These are phyloP conservation scores for Drosophila burlai DNA, from an alignment of 1,140 invertebrate genomes.

Conservation along the genomic window DNA sequence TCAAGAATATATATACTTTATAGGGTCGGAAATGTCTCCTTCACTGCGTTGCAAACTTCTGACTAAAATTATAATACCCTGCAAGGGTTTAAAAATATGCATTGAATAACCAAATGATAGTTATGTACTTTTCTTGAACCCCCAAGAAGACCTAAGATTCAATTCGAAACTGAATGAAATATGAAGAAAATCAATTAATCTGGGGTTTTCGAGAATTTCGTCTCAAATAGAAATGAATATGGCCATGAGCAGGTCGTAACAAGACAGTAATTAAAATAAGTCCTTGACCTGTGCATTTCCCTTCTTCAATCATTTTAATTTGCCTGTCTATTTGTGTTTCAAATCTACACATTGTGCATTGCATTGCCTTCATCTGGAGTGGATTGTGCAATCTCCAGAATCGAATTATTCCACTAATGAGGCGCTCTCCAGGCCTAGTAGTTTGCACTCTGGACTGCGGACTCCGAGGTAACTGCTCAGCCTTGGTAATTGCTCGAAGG, in stretches of 20 bases:
- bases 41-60: too few relatives aligned
- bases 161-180: too few relatives aligned
- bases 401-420: constrained; percentile 41
- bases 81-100: neutral
- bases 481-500: constrained; percentile 51
- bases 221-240: too few relatives aligned
- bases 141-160: neutral
- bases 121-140: neutral
- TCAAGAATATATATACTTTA: too few relatives aligned
- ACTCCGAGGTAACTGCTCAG: constrained; percentile 3
- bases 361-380: neutral
- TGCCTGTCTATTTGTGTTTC: neutral
- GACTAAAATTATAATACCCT: too few relatives aligned
- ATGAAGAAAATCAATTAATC: neutral
- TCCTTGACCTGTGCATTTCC: neutral
- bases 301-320: neutral
- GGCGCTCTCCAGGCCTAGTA: neutral
- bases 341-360: neutral
- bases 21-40: too few relatives aligned
- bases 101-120: too few relatives aligned
- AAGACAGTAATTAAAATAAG: neutral
- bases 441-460: neutral
- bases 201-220: neutral
- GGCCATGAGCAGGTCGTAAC: neutral
- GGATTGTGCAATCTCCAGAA: constrained; percentile 20